Conservation (phyloP, 92 coral and sea anemone species). For the Siderastrea siderea region DNA sequence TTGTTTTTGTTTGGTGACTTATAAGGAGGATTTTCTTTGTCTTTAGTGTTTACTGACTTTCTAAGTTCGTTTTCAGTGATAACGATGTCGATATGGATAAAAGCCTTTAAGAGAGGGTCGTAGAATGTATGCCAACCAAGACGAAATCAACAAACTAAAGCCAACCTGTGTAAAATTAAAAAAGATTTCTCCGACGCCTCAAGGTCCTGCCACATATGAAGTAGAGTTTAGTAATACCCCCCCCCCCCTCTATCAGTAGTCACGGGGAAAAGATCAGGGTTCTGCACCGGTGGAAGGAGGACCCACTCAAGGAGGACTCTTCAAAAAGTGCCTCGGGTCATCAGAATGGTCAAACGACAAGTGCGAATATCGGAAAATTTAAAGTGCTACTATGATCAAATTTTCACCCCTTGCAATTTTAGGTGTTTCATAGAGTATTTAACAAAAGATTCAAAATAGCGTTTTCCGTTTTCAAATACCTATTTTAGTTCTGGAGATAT, state of each 20-base stretch:
- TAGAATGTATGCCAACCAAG: slow-evolving; percentile 53
- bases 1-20: too few relatives aligned
- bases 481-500: too few relatives aligned
- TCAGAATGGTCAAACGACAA: slow-evolving; percentile 23
- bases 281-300: slow-evolving; percentile 42
- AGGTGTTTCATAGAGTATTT: too few relatives aligned
- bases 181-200: slow-evolving; percentile 38
- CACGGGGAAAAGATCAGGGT: slow-evolving; percentile 30
- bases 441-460: too few relatives aligned
- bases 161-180: not conserved
- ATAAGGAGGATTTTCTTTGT: too few relatives aligned
- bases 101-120: slow-evolving; percentile 35
- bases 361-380: slow-evolving; percentile 12
- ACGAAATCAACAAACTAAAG: slow-evolving; percentile 35
- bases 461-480: too few relatives aligned
- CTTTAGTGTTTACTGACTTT: too few relatives aligned
- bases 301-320: slow-evolving; percentile 15
- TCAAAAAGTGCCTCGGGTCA: slow-evolving; percentile 33
- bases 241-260: slow-evolving; percentile 33
- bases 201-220: slow-evolving; percentile 41
- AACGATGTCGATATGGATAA: slow-evolving; percentile 23
- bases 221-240: slow-evolving; percentile 53
- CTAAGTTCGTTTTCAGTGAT: not conserved
- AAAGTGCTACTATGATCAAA: too few relatives aligned
- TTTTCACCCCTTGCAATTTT: too few relatives aligned